phyloP scores from a whole-genome alignment of 2,797 vertebrate genomes.

The Acrossocheilus fasciatus region DNA sequence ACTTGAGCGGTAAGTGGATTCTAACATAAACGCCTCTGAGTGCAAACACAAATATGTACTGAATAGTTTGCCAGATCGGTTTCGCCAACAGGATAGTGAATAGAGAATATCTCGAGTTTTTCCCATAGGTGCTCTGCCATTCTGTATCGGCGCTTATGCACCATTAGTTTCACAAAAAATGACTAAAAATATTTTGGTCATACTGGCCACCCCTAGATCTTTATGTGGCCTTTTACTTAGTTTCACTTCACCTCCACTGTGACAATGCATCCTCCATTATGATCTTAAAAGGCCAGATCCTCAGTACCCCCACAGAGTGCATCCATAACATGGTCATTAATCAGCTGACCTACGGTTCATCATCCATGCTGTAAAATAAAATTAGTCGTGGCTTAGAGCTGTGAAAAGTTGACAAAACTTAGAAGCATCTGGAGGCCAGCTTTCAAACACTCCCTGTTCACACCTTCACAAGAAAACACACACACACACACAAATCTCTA shows the following conservation, averaged over 20 bases:
- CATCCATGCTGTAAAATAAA: not conserved
- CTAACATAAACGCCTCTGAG: not conserved
- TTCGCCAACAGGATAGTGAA: not conserved
- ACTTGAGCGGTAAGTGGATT: no score
- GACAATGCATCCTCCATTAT: constrained; percentile 24
- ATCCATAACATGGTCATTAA: constrained; percentile 38
- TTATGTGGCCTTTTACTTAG: not conserved
- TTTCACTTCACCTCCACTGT: not conserved
- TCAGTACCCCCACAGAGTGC: not conserved
- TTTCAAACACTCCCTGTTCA: not conserved
- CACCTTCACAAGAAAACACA: constrained; percentile 9
- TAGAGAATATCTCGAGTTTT: not conserved
- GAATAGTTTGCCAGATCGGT: not conserved
- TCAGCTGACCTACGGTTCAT: constrained; percentile 36
- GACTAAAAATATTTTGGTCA: not conserved
- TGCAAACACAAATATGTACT: not conserved
- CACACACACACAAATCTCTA: not conserved
- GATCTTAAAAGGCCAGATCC: constrained; percentile 27
- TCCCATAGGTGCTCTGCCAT: not conserved
- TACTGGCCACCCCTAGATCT: not conserved
- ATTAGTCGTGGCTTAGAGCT: constrained; percentile 27
- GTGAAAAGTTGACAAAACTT: constrained; percentile 28
- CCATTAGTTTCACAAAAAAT: not conserved
- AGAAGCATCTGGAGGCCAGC: constrained; percentile 25
- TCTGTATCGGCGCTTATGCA: not conserved